phyloP scores from a whole-genome alignment of 2,113 vertebrate genomes.

The Oryzias celebensis region DNA sequence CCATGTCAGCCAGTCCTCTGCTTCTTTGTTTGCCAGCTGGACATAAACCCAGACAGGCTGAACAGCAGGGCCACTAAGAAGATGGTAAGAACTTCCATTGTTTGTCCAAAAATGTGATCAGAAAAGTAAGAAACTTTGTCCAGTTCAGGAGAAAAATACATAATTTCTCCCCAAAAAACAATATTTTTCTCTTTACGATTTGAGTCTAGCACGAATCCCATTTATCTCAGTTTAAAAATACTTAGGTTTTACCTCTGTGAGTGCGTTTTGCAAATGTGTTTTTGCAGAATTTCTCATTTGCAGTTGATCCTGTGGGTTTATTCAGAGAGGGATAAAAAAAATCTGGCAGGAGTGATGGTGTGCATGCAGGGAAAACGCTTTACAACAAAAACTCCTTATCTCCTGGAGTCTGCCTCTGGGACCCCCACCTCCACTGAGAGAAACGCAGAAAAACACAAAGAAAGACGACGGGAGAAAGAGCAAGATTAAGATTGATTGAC shows the following conservation, averaged over 20 bases:
- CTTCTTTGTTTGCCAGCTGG: too few species aligned
- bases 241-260: not conserved
- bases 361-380: conserved; percentile 43
- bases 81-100: too few species aligned
- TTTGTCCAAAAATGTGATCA: too few species aligned
- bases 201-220: too few species aligned
- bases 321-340: conserved; percentile 17
- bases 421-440: conserved; percentile 14
- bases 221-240: too few species aligned
- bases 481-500: conserved; percentile 43
- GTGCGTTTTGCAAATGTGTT: conserved; percentile 12
- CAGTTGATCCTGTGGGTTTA: conserved; percentile 33
- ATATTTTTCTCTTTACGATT: too few species aligned
- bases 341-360: conserved; percentile 27
- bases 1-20: too few species aligned
- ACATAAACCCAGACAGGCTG: too few species aligned
- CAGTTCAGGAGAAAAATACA: too few species aligned
- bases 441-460: conserved; percentile 33
- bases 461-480: not conserved
- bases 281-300: conserved; percentile 38
- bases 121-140: too few species aligned
- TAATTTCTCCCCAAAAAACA: too few species aligned
- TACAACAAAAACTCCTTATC: conserved; percentile 40
- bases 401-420: conserved; percentile 35
- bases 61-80: too few species aligned